These are phyloP conservation scores for Lepidurus couesii DNA, from an alignment of 1,140 invertebrate genomes.

Conservation along the genomic window DNA sequence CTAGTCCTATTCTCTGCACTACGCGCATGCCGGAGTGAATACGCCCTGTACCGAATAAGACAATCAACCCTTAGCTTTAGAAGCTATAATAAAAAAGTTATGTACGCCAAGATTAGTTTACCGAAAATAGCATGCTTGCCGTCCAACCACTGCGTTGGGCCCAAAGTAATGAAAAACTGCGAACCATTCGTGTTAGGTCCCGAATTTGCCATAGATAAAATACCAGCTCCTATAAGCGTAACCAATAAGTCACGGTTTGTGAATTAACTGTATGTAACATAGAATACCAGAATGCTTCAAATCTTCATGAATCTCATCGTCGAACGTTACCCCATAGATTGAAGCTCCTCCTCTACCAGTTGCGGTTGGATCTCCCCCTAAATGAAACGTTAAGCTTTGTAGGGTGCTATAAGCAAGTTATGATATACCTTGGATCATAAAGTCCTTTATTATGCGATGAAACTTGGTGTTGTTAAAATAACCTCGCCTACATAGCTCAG, in stretches of 20 bases:
- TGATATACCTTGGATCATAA: conserved; percentile 84
- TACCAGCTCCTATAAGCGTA: conserved; percentile 59
- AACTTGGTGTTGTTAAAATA: conserved; percentile 97
- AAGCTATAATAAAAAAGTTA: neutral
- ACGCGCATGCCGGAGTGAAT: conserved; percentile 80
- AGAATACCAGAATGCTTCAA: conserved; percentile 82
- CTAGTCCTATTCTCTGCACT: conserved; percentile 82
- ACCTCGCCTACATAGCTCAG: conserved; percentile 80
- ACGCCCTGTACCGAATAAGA: conserved; percentile 49
- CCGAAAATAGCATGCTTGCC: conserved; percentile 97
- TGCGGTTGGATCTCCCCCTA: conserved; percentile 77
- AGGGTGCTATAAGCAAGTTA: neutral
- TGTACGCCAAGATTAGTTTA: neutral
- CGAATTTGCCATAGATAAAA: conserved; percentile 82
- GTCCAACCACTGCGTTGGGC: conserved; percentile 95
- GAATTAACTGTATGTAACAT: conserved; percentile 31
- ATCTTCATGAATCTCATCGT: conserved; percentile 91
- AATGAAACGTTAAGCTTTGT: conserved; percentile 53
- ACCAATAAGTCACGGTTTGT: conserved; percentile 36
- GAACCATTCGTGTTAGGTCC: conserved; percentile 95
- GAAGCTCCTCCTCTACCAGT: conserved; percentile 92
- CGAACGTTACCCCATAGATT: conserved; percentile 92
- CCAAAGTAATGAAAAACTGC: conserved; percentile 96
- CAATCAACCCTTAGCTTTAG: neutral
- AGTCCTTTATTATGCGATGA: conserved; percentile 91